A percentile compares a stretch with the other conserved stretches of the same genome.
phyloP scores from a whole-genome alignment of 2,888 invertebrate species.

The Ecdyonurus torrentis region DNA sequence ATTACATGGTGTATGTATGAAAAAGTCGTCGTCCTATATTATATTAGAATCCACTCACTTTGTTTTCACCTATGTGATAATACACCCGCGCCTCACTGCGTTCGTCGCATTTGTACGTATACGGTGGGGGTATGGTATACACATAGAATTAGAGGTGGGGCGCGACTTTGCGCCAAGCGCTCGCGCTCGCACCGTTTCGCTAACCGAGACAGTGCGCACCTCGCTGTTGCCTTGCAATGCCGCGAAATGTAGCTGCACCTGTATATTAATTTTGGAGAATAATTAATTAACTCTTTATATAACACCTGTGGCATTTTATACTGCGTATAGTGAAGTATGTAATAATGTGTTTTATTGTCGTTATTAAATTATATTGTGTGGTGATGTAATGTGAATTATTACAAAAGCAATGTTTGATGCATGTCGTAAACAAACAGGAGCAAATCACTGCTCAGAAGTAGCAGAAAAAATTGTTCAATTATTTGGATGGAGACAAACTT shows the following conservation, averaged over 20 bases:
- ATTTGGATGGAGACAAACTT: slow-evolving; percentile 66
- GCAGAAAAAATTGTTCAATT: slow-evolving; percentile 59
- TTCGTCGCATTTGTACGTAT: neutral
- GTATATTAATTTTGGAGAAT: neutral
- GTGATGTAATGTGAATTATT: neutral
- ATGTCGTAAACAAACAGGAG: slow-evolving; percentile 20
- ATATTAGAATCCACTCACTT: too few relatives aligned
- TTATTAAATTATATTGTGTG: neutral
- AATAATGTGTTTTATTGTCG: neutral
- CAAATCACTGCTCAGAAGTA: slow-evolving; percentile 48
- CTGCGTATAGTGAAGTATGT: neutral
- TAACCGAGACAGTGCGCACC: neutral
- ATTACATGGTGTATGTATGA: too few relatives aligned
- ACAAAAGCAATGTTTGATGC: slow-evolving; percentile 20
- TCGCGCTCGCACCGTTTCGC: neutral
- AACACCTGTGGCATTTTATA: too few relatives aligned
- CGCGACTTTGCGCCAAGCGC: neutral
- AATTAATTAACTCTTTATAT: too few relatives aligned
- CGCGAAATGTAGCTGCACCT: neutral
- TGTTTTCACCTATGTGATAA: neutral
- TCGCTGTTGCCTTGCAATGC: neutral
- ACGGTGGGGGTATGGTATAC: neutral
- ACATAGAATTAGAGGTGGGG: neutral
- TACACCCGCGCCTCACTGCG: neutral
- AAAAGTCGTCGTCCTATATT: neutral